phyloP scores from a whole-genome alignment of 2,113 vertebrate genomes.

The Psilopsiagon aymara region DNA sequence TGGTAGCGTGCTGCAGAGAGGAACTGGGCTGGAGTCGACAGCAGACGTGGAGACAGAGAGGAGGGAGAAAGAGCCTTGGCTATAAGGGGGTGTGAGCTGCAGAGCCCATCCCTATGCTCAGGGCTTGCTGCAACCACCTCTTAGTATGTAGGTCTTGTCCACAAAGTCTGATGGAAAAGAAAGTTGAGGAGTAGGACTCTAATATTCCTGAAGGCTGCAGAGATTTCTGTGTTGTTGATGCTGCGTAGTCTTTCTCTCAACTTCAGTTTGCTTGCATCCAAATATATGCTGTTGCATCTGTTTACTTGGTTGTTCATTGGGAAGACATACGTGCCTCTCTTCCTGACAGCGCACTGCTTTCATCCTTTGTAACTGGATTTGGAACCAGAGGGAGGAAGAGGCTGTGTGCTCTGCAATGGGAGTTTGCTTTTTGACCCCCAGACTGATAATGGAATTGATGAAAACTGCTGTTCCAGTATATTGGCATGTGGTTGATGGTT shows the following conservation, averaged over 20 bases:
- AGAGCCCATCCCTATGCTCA: background rate
- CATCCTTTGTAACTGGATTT: background rate
- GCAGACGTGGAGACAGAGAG: background rate
- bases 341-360: background rate
- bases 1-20: background rate
- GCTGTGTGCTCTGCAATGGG: background rate
- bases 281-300: slow-evolving; percentile 31
- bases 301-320: slow-evolving; percentile 8
- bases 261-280: background rate
- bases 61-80: background rate
- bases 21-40: background rate
- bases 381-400: background rate
- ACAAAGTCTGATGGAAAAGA: background rate
- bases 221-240: background rate
- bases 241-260: background rate
- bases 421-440: background rate
- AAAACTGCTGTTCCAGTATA: background rate
- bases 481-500: background rate
- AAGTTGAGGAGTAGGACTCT: background rate
- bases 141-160: background rate
- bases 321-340: background rate
- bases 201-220: background rate
- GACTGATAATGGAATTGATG: background rate
- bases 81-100: background rate
- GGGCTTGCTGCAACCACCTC: background rate